phyloP scores from a whole-genome alignment of 35 echinoderm and acorn worm species.

The Ptychodera flava region DNA sequence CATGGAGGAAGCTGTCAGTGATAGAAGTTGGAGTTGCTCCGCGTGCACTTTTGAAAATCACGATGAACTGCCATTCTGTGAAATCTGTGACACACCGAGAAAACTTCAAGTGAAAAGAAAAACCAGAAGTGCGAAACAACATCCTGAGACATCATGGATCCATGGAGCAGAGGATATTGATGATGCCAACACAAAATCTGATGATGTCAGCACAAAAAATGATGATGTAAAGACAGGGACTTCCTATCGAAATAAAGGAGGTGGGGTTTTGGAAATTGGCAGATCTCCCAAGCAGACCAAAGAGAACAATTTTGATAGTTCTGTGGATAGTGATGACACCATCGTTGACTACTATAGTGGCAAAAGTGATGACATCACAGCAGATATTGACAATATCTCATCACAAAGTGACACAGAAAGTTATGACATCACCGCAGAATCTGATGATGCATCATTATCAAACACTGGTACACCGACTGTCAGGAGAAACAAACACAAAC shows the following conservation, averaged over 20 bases:
- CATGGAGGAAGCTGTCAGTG: not conserved
- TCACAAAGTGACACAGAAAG: not conserved
- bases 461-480: no score
- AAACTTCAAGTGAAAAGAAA: not conserved
- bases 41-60: conserved; percentile 73
- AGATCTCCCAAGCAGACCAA: no score
- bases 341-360: no score
- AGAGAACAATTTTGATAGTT: no score
- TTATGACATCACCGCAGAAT: not conserved
- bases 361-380: not conserved
- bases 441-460: no score
- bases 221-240: not conserved
- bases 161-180: not conserved
- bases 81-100: conserved; percentile 60
- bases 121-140: not conserved
- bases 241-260: no score
- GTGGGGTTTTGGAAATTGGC: no score
- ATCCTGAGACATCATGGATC: not conserved
- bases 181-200: not conserved
- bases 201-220: not conserved
- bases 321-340: not conserved
- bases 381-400: not conserved
- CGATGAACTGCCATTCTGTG: conserved; percentile 54
- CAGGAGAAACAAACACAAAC: no score
- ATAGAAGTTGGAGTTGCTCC: conserved; percentile 51